Evolutionary conservation across 2,888 invertebrate species (phyloP).

Genomic region (Drosophila tripunctata): DNA sequence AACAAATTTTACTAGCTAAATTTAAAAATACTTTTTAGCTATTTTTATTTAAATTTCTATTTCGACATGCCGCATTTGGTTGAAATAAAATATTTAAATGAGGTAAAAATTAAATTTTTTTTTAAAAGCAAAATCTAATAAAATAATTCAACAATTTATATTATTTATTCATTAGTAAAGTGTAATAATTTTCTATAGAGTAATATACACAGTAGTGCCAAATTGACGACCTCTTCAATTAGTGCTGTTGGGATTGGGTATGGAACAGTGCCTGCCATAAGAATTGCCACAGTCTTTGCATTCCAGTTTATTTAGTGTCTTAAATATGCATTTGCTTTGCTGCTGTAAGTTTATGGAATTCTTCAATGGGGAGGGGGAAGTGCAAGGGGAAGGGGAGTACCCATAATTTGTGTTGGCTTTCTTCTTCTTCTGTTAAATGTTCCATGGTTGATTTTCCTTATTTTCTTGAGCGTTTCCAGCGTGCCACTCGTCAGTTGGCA

Average conservation of each 20-base stretch:
- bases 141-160: too few species aligned
- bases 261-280: neutral
- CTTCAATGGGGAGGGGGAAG: neutral
- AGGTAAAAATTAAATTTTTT: too few species aligned
- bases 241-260: neutral
- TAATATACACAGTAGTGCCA: too few species aligned
- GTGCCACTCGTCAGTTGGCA: conserved; percentile 51
- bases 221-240: neutral
- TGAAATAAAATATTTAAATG: too few species aligned
- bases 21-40: too few species aligned
- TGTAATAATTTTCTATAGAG: too few species aligned
- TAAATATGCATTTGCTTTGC: neutral
- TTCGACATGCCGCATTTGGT: too few species aligned
- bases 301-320: conserved; percentile 34
- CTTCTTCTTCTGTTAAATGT: neutral
- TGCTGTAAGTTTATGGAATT: conserved; percentile 1
- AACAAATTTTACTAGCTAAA: too few species aligned
- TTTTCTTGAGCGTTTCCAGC: neutral
- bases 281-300: conserved; percentile 3
- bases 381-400: too few species aligned
- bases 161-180: too few species aligned
- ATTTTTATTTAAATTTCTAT: too few species aligned
- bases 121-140: too few species aligned
- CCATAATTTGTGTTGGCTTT: neutral
- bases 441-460: neutral